Evolutionary conservation across 2,888 invertebrate genomes (phyloP).

Genomic region (Papilio elwesi): DNA sequence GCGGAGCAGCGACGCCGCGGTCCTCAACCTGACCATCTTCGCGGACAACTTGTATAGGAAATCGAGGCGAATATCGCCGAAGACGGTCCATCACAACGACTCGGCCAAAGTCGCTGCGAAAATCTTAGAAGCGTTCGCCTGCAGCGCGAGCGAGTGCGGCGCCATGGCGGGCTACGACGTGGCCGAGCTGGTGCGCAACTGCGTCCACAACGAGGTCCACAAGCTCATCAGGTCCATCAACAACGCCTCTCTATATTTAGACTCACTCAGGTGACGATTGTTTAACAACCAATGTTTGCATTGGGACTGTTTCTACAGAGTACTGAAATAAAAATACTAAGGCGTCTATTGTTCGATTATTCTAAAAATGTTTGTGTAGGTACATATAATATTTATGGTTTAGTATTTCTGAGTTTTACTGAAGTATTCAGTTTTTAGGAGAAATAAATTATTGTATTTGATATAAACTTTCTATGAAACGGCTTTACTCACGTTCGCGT

Average conservation of each 20-base stretch:
- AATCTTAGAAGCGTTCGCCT: constrained; percentile 67
- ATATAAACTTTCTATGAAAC: too few species aligned
- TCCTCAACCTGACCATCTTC: constrained; percentile 63
- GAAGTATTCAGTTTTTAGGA: too few species aligned
- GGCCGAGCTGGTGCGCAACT: constrained; percentile 63
- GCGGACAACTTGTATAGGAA: constrained; percentile 68
- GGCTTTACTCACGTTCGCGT: too few species aligned
- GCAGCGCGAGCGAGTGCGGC: constrained; percentile 59
- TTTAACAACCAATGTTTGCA: constrained; percentile 6
- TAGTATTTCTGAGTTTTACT: too few species aligned
- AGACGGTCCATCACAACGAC: constrained; percentile 65
- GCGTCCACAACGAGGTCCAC: constrained; percentile 64
- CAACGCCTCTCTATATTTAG: constrained; percentile 69
- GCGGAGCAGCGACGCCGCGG: constrained; percentile 61
- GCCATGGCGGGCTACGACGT: constrained; percentile 60
- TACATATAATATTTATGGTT: too few species aligned
- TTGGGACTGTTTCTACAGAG: constrained; percentile 16
- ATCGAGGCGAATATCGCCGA: constrained; percentile 67
- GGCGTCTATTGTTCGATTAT: too few species aligned
- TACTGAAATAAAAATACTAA: too few species aligned
- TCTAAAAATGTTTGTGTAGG: too few species aligned
- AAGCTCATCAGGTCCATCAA: constrained; percentile 65
- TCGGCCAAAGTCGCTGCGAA: constrained; percentile 62
- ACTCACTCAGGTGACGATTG: constrained; percentile 69
- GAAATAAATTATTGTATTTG: too few species aligned